Evolutionary conservation across 2,888 invertebrate species (phyloP).

Genomic region (Pseudococcus jackbeardsleyi): DNA sequence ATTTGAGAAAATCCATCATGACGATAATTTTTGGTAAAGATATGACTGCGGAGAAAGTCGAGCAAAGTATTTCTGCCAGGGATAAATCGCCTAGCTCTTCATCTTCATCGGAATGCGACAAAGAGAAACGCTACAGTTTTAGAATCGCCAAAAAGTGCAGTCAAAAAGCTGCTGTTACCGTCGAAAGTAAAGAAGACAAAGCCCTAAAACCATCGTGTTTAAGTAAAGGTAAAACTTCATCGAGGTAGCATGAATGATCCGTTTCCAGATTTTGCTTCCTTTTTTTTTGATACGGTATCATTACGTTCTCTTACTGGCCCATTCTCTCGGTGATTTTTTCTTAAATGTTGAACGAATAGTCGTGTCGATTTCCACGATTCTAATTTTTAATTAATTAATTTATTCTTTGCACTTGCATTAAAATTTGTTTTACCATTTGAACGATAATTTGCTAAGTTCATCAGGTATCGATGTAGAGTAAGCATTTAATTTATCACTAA

Average conservation of each 20-base stretch:
- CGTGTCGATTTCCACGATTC: too few relatives aligned
- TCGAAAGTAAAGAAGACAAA: constrained; percentile 56
- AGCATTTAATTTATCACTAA: background rate
- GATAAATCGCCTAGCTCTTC: constrained; percentile 55
- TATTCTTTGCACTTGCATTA: too few relatives aligned
- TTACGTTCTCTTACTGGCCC: background rate
- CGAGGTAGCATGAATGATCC: constrained; percentile 50
- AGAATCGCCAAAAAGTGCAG: constrained; percentile 11
- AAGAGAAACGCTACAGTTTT: constrained; percentile 55
- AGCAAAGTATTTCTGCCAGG: background rate
- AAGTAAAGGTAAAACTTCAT: constrained; percentile 42
- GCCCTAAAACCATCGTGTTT: constrained; percentile 6
- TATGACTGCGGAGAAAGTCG: constrained; percentile 56
- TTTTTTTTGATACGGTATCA: background rate
- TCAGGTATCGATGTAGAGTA: too few relatives aligned
- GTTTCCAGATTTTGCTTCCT: background rate
- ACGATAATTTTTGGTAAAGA: constrained; percentile 61
- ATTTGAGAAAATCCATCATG: constrained; percentile 57
- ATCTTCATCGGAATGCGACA: constrained; percentile 55
- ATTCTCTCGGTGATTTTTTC: too few relatives aligned
- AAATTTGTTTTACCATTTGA: too few relatives aligned
- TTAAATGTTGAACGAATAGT: too few relatives aligned
- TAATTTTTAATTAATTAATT: too few relatives aligned
- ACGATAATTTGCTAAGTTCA: too few relatives aligned
- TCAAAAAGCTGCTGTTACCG: background rate